Base-by-base conservation (phyloP, 35 echinoderm and acorn worm genomes). In the Amphiura filiformis region DNA sequence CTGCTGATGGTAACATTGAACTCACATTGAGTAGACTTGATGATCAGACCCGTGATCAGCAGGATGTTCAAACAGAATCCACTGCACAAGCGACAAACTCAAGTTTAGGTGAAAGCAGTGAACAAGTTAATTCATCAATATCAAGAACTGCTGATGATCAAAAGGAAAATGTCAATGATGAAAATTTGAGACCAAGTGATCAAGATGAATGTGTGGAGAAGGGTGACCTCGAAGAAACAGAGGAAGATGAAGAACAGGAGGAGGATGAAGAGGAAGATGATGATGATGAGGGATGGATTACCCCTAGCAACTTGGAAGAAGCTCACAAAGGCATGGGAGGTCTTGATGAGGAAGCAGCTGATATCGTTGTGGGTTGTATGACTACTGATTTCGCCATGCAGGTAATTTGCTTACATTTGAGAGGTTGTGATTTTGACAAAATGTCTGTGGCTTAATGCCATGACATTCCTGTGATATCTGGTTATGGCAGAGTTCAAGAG, bases 201-300 rank as follows among this genome's bases (percentile, higher is more conserved):
- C 1, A 3, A 26, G 61, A 23, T 70, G 61, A 70, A 15, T 2
- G 9, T 70, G 15, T 5, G 7, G 17, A n/a, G 28, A 70, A n/a
- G 28, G 61, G 26, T 2, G 61, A 70, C 61, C 7, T 3, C 7
- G 61, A 30, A 70, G 61, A 70, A 26, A 3, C 7, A n/a, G 61
- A 70, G 61, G 61, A 70, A 70, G 61, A 70, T 70, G 61, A 23
- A 3, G 61, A 70, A 3, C 7, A 70, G 4, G 61, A 30, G 9
- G 28, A 18, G 2, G 61, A n/a, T 70, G 61, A 70, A 13, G 61
- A 70, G 4, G 61, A 70, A 4, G 61, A 70, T 15, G 61, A 70
- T 70, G 61, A 70, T 70, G 61, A 70, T 70, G 61, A 70, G 26
- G 61, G 61, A 5, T 70, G 61, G 61, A 70, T 70, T 15, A 70